Base-by-base conservation (phyloP, 2,797 vertebrate species). In the Passerculus sandwichensis region DNA sequence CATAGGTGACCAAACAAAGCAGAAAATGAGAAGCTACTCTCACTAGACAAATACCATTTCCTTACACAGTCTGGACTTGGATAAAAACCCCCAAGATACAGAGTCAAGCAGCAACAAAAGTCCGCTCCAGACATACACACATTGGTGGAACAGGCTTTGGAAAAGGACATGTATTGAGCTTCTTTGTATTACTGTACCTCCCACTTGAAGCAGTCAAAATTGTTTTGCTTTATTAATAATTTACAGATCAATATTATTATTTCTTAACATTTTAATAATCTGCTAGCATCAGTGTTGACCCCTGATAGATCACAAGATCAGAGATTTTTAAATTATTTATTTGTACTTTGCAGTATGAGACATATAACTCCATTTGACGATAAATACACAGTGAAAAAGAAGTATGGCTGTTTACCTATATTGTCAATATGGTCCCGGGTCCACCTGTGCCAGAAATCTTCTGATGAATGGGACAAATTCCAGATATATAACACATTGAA, bases 401-500 rank as follows among this genome's bases (percentile, higher is more conserved):
- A 77, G 30, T 25, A 23, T 15, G 25, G 61, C 66, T 9, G 84
- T 89, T 69, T 95, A 98, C 98, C 98, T 25, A 98, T 98, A 57
- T 98, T 96, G 3, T 95, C 60, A 4, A 97, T 89, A 93, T 79
- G 97, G 38, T 98, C 96, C 62, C 65, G 96, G 5, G 97, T 98
- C 98, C 98, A 98, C 29, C 73, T 96, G 70, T 98, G 96, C 97
- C 98, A 98, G 92, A 98, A 98, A 62, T 98, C 98, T 73, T 98
- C 98, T 1, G 98, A 97, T n/a, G 95, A 97, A 8, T 97, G 96
- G 22, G 97, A 98, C 57, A 89, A 87, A 89, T 97, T 98, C 98
- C 98, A 98, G 74, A 97, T 96, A 53, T 98, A 98, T 9, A 98
- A 97, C 60, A 98, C 77, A 93, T 98, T 98, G 65, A 98, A 34